A percentile compares a stretch with the other conserved stretches of the same genome.
These are phyloP conservation scores for Anabas testudineus DNA, from an alignment of 2,797 vertebrate species.

Conservation along the genomic window DNA sequence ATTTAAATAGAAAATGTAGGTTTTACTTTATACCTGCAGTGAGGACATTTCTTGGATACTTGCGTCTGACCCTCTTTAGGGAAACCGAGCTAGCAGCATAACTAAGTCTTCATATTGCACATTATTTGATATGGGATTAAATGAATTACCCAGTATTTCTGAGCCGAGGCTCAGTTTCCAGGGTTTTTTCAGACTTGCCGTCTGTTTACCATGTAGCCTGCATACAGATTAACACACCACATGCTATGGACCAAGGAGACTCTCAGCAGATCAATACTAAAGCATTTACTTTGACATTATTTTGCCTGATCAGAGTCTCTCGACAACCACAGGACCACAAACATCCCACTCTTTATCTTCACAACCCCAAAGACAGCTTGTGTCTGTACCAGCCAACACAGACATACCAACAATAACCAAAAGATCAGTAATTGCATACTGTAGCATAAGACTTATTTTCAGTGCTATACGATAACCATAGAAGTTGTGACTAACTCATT, in stretches of 20 bases:
- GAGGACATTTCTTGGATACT: slow-evolving; percentile 38
- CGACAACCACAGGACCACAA: slow-evolving; percentile 39
- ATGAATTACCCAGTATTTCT: slow-evolving; percentile 23
- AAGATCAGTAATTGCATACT: slow-evolving; percentile 41
- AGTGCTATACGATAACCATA: slow-evolving; percentile 35
- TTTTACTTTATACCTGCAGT: slow-evolving; percentile 33
- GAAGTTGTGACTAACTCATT: slow-evolving; percentile 46
- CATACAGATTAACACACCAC: slow-evolving; percentile 31
- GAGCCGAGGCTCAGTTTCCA: slow-evolving; percentile 7
- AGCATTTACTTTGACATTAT: slow-evolving; percentile 60
- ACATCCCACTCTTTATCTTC: slow-evolving; percentile 14
- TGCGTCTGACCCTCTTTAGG: slow-evolving; percentile 37
- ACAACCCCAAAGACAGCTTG: slow-evolving; percentile 39
- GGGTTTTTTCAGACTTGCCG: slow-evolving; percentile 38
- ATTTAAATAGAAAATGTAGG: slow-evolving; percentile 29
- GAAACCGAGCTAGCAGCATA: slow-evolving; percentile 31
- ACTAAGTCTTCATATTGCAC: slow-evolving; percentile 29
- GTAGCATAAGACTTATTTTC: slow-evolving; percentile 59
- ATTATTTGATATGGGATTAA: slow-evolving; percentile 33
- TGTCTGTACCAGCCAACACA: slow-evolving; percentile 51
- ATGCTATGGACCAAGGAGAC: slow-evolving; percentile 34
- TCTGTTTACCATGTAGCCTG: slow-evolving; percentile 41
- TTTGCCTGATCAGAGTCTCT: slow-evolving; percentile 42
- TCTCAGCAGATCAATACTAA: slow-evolving; percentile 62
- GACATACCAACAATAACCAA: slow-evolving; percentile 51